Conservation (phyloP, 2,113 vertebrate genomes). For the Corynorhinus townsendii region DNA sequence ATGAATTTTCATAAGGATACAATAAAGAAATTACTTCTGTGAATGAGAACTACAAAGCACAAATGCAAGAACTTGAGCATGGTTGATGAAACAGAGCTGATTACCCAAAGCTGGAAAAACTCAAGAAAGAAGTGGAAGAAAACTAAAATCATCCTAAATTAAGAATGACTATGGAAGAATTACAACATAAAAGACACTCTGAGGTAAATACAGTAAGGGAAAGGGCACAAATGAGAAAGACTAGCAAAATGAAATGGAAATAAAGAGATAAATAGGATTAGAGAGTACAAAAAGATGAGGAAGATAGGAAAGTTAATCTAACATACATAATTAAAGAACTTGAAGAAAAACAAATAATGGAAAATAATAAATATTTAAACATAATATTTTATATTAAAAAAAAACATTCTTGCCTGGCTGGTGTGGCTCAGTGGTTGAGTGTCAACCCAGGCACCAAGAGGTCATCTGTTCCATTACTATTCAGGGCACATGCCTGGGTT, state of each 20-base stretch:
- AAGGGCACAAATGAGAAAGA: not conserved
- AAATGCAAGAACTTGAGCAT: not conserved
- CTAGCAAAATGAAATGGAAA: not conserved
- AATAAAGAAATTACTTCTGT: not conserved
- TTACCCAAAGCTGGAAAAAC: not conserved
- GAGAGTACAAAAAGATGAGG: not conserved
- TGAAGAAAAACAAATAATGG: not conserved
- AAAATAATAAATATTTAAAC: not conserved
- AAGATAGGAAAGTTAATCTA: not conserved
- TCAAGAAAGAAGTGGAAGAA: not conserved
- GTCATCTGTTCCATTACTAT: no score
- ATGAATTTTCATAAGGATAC: not conserved
- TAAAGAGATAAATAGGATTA: not conserved
- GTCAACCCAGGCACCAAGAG: no score
- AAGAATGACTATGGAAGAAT: not conserved
- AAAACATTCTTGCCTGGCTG: not conserved
- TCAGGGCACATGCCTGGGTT: no score
- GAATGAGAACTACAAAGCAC: conserved; percentile 14
- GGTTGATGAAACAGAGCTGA: not conserved
- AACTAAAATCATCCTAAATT: not conserved
- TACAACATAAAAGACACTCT: not conserved
- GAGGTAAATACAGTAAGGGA: not conserved
- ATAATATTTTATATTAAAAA: not conserved
- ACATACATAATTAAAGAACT: not conserved
- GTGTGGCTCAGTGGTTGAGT: no score